A percentile compares a stretch with the other conserved stretches of the same genome.
Conservation (phyloP, 1,140 invertebrate species). For the Steinernema khuongi region DNA sequence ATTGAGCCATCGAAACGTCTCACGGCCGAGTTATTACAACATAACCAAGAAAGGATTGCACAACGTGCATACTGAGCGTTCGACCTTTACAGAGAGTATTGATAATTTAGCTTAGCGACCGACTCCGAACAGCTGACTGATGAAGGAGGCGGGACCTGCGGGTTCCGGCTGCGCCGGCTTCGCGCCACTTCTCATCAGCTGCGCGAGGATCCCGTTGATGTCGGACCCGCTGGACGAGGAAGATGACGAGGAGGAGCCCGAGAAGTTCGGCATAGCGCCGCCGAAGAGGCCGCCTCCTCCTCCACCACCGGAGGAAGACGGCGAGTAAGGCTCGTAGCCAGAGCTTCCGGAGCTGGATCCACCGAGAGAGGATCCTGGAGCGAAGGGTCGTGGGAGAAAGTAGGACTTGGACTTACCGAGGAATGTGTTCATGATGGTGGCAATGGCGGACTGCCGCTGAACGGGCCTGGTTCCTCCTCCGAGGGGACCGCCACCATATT, state of each 20-base stretch:
- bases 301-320: not conserved
- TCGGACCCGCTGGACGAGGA: not conserved
- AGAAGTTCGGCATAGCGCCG: not conserved
- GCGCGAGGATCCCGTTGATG: slow-evolving; percentile 4
- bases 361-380: not conserved
- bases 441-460: slow-evolving; percentile 25
- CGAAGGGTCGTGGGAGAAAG: not conserved
- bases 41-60: not conserved
- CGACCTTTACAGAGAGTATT: not conserved
- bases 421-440: slow-evolving; percentile 33
- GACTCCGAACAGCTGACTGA: slow-evolving; percentile 4
- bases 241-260: not conserved
- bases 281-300: not conserved
- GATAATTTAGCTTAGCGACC: not conserved
- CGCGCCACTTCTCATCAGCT: not conserved
- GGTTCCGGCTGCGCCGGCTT: slow-evolving; percentile 13
- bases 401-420: slow-evolving; percentile 14
- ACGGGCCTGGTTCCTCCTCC: slow-evolving; percentile 15
- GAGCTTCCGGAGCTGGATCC: not conserved
- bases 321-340: not conserved
- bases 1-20: not conserved
- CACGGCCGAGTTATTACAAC: not conserved
- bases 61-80: not conserved
- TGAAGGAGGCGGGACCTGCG: slow-evolving; percentile 1
- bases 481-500: slow-evolving; percentile 23